Conservation (phyloP, 1,140 invertebrate genomes). For the Drosophila pallidifrons region DNA sequence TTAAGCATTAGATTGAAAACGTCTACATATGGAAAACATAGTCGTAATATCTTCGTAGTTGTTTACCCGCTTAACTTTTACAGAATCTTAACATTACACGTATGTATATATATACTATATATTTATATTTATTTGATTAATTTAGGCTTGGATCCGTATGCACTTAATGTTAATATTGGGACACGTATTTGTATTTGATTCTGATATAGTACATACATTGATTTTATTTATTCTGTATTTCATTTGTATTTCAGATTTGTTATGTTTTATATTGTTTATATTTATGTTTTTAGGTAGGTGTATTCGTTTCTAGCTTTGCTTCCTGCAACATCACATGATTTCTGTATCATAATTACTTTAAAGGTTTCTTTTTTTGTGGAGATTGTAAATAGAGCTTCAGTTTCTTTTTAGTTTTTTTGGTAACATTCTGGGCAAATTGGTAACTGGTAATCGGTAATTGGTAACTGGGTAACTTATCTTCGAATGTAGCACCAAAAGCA, state of each 20-base stretch:
- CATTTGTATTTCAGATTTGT: slow-evolving; percentile 57
- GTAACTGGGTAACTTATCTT: slow-evolving; percentile 59
- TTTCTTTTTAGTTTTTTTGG: slow-evolving; percentile 20
- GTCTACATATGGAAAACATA: slow-evolving; percentile 37
- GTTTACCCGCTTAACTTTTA: slow-evolving; percentile 33
- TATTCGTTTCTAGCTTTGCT: slow-evolving; percentile 82
- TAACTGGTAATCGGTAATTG: slow-evolving; percentile 5
- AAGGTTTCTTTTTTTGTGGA: slow-evolving; percentile 14
- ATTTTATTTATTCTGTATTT: slow-evolving; percentile 40
- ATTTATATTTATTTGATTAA: slow-evolving; percentile 34
- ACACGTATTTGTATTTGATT: slow-evolving; percentile 33
- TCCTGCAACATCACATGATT: slow-evolving; percentile 82
- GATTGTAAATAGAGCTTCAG: slow-evolving; percentile 51
- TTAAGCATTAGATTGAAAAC: slow-evolving; percentile 29
- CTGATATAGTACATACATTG: slow-evolving; percentile 36
- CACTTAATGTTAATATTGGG: slow-evolving; percentile 33
- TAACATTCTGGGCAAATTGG: slow-evolving; percentile 30
- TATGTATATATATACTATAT: slow-evolving; percentile 4
- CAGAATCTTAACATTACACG: slow-evolving; percentile 31
- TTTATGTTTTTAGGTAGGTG: slow-evolving; percentile 71
- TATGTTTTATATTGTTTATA: slow-evolving; percentile 5
- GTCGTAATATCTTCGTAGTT: slow-evolving; percentile 16
- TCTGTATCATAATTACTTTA: slow-evolving; percentile 37
- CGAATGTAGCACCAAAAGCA: slow-evolving; percentile 77
- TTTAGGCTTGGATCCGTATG: slow-evolving; percentile 37